Evolutionary conservation across 2,888 invertebrate genomes (phyloP).

Genomic region (Eutolmus rufibarbis): DNA sequence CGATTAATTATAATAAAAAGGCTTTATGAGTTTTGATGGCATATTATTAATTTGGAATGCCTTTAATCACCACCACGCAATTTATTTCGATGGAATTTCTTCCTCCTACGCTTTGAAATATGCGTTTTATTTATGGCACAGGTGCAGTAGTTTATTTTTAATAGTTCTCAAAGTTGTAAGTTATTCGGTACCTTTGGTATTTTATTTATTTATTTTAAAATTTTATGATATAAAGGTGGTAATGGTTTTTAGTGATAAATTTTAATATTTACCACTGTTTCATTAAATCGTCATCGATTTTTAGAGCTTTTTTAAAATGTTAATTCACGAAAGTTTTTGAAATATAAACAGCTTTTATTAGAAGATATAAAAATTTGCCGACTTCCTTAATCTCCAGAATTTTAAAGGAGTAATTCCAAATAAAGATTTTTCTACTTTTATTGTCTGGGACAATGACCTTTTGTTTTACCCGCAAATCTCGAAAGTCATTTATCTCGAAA

Average conservation of each 20-base stretch:
- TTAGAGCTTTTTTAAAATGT: too few relatives aligned
- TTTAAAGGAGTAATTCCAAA: too few relatives aligned
- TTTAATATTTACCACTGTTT: too few relatives aligned
- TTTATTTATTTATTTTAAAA: too few relatives aligned
- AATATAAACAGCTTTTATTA: too few relatives aligned
- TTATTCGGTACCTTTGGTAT: neutral
- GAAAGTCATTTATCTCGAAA: neutral
- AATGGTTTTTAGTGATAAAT: too few relatives aligned
- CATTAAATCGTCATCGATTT: too few relatives aligned
- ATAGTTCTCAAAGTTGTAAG: neutral
- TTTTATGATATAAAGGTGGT: too few relatives aligned
- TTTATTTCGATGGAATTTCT: neutral
- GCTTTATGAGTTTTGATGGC: neutral
- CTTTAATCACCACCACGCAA: neutral
- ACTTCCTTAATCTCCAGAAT: too few relatives aligned
- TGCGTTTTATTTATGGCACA: neutral
- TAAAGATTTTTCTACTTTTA: too few relatives aligned
- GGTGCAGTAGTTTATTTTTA: neutral
- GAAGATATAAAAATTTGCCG: too few relatives aligned
- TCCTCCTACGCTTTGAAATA: neutral
- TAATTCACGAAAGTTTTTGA: too few relatives aligned
- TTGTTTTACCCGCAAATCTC: neutral
- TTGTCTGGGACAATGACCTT: neutral
- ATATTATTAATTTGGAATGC: neutral
- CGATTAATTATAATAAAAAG: neutral